Percentiles rank a stretch among this genome's conserved stretches.
These are phyloP conservation scores for Palaemon carinicauda DNA, from an alignment of 1,140 invertebrate genomes.

Conservation along the genomic window DNA sequence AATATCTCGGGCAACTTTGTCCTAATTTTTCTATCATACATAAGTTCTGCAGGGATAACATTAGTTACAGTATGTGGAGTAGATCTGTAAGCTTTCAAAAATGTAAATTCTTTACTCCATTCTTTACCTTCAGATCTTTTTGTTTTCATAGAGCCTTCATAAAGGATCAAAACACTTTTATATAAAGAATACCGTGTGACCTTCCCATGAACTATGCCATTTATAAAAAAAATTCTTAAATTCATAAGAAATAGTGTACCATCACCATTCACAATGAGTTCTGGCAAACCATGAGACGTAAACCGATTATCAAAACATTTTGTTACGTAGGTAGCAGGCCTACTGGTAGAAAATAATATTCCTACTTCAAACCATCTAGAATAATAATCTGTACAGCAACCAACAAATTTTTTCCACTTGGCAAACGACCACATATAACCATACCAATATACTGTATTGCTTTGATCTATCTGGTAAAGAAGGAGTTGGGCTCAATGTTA, in stretches of 20 bases:
- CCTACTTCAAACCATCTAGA: too few relatives aligned
- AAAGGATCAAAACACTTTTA: too few relatives aligned
- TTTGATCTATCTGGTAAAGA: background rate
- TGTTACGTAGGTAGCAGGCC: too few relatives aligned
- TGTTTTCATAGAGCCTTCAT: too few relatives aligned
- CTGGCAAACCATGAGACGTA: background rate
- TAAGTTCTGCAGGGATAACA: background rate
- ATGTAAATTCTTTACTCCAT: background rate
- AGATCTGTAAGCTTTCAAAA: background rate
- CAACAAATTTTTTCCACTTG: too few relatives aligned
- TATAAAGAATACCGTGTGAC: too few relatives aligned
- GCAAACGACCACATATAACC: background rate
- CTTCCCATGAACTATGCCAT: background rate
- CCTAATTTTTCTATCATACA: slow-evolving; percentile 4
- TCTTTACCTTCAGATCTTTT: too few relatives aligned
- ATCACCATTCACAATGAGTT: background rate
- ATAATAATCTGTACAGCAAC: too few relatives aligned
- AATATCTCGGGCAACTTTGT: background rate
- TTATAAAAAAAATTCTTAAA: background rate
- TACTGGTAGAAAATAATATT: too few relatives aligned
- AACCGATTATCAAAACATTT: too few relatives aligned
- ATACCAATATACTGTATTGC: background rate
- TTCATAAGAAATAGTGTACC: background rate
- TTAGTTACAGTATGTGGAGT: background rate
- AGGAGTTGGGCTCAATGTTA: background rate